These are phyloP conservation scores for Temnothorax ravouxi DNA, from an alignment of 2,888 invertebrate species.

Conservation along the genomic window DNA sequence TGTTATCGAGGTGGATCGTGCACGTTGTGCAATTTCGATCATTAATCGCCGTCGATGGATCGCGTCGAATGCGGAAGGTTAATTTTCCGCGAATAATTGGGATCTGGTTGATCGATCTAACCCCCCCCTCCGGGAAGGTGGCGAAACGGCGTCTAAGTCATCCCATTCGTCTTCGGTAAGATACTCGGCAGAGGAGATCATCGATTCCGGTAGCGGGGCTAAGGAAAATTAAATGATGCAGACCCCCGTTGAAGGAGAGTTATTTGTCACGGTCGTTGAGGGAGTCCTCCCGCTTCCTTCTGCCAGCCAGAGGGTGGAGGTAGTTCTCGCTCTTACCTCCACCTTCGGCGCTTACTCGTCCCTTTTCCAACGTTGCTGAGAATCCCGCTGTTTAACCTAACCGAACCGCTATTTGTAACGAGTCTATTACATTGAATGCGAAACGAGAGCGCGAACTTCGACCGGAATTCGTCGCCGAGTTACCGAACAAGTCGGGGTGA, in stretches of 20 bases:
- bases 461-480: slow-evolving; percentile 54
- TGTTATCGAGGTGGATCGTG: slow-evolving; percentile 40
- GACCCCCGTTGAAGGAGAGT: slow-evolving; percentile 84
- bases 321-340: slow-evolving; percentile 48
- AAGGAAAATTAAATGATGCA: slow-evolving; percentile 86
- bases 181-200: slow-evolving; percentile 84
- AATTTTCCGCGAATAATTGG: slow-evolving; percentile 85
- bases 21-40: slow-evolving; percentile 53
- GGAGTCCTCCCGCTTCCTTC: slow-evolving; percentile 65
- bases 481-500: slow-evolving; percentile 40
- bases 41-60: slow-evolving; percentile 70
- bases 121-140: slow-evolving; percentile 76
- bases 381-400: slow-evolving; percentile 73
- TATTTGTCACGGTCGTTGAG: slow-evolving; percentile 84
- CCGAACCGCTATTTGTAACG: slow-evolving; percentile 78
- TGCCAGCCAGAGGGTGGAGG: slow-evolving; percentile 38
- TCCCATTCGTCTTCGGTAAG: slow-evolving; percentile 85
- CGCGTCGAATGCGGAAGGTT: slow-evolving; percentile 76
- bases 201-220: slow-evolving; percentile 84
- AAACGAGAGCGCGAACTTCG: slow-evolving; percentile 58
- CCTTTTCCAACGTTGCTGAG: slow-evolving; percentile 59
- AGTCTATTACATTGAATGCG: slow-evolving; percentile 76
- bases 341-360: slow-evolving; percentile 42
- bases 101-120: slow-evolving; percentile 81
- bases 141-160: slow-evolving; percentile 84